Conservation (phyloP, 2,113 vertebrate genomes). For the Rhinoderma darwinii region DNA sequence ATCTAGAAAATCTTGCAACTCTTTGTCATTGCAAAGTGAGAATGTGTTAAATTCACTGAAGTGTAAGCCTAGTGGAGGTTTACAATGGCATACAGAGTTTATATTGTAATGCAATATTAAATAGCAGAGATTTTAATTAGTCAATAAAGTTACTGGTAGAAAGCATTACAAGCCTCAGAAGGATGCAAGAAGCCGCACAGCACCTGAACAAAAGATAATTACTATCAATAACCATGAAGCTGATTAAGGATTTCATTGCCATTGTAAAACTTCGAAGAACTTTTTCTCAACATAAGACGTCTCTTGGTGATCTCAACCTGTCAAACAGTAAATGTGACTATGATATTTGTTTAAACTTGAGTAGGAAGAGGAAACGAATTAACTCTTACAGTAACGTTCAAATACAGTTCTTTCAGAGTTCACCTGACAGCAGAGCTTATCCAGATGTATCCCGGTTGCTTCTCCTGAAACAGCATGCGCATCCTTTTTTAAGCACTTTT, state of each 20-base stretch:
- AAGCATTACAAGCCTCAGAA: slow-evolving; percentile 43
- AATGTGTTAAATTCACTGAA: background rate
- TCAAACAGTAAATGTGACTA: slow-evolving; percentile 14
- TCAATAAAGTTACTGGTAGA: slow-evolving; percentile 48
- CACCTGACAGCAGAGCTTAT: background rate
- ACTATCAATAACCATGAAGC: slow-evolving; percentile 49
- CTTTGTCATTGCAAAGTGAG: background rate
- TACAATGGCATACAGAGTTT: slow-evolving; percentile 31
- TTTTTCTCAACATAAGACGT: slow-evolving; percentile 25
- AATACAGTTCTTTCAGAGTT: background rate
- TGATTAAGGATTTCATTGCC: slow-evolving; percentile 49
- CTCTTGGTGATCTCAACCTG: slow-evolving; percentile 29
- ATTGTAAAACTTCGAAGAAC: slow-evolving; percentile 54
- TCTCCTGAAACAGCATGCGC: background rate
- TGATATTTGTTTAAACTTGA: slow-evolving; percentile 44
- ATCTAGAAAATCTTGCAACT: background rate
- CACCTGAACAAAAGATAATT: slow-evolving; percentile 52
- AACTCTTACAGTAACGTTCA: background rate
- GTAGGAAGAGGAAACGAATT: background rate
- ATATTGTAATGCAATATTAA: slow-evolving; percentile 49
- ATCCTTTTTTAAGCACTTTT: background rate
- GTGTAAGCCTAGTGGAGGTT: background rate
- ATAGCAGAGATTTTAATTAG: slow-evolving; percentile 51
- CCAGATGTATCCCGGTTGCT: background rate
- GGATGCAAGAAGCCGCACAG: slow-evolving; percentile 26